Evolutionary conservation across 1,140 invertebrate species (phyloP).

Genomic region (Drosophila subobscura): DNA sequence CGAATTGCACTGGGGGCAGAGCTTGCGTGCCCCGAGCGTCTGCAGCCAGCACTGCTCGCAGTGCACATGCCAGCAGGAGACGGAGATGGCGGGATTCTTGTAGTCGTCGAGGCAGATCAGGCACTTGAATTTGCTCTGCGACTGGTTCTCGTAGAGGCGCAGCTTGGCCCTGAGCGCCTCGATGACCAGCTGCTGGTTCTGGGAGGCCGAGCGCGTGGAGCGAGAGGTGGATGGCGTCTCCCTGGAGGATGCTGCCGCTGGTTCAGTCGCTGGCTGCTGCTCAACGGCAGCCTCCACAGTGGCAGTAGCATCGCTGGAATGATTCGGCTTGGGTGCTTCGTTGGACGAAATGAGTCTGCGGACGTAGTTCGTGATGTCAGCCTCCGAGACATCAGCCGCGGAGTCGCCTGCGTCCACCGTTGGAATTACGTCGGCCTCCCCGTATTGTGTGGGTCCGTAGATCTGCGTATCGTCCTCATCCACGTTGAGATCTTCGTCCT

Average conservation of each 20-base stretch:
- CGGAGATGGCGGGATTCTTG: constrained; percentile 95
- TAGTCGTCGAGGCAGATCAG: constrained; percentile 95
- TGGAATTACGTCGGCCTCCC: constrained; percentile 89
- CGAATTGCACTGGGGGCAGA: constrained; percentile 97
- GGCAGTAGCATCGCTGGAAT: constrained; percentile 38
- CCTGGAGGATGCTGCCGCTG: neutral
- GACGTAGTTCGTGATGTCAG: constrained; percentile 85
- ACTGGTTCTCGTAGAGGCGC: constrained; percentile 87
- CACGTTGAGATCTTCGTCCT: constrained; percentile 92
- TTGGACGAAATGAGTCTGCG: constrained; percentile 65
- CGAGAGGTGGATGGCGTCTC: constrained; percentile 60
- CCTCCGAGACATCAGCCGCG: constrained; percentile 59
- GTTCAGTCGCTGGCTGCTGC: constrained; percentile 32
- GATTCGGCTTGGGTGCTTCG: constrained; percentile 51
- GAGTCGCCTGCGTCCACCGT: constrained; percentile 84
- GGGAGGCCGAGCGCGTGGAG: constrained; percentile 47
- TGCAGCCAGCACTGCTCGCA: constrained; percentile 97
- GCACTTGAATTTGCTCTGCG: constrained; percentile 87
- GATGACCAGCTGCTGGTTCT: constrained; percentile 86
- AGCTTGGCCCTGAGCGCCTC: constrained; percentile 89
- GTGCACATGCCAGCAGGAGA: constrained; percentile 98
- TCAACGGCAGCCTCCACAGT: constrained; percentile 11
- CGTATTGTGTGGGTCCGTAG: constrained; percentile 94
- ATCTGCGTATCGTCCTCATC: constrained; percentile 89
- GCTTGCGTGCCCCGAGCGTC: constrained; percentile 94